Evolutionary conservation across 1,140 invertebrate species (phyloP).

Genomic region (Uloborus diversus): DNA sequence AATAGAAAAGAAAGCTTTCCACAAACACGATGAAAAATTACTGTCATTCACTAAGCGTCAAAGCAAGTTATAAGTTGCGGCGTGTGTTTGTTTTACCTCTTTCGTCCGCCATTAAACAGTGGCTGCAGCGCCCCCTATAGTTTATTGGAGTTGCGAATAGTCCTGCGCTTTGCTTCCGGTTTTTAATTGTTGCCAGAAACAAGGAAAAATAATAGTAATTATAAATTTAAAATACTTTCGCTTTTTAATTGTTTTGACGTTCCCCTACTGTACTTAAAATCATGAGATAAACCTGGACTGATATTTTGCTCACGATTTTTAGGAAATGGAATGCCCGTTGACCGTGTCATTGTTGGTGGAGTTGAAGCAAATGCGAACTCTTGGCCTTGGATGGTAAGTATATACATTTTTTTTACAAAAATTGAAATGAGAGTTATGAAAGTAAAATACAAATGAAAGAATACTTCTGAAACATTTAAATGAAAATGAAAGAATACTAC

Average conservation of each 20-base stretch:
- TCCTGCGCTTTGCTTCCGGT: background rate
- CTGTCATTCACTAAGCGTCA: no score
- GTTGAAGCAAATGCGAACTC: constrained; percentile 46
- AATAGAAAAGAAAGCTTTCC: no score
- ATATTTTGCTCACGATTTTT: background rate
- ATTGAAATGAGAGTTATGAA: background rate
- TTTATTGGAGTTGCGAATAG: background rate
- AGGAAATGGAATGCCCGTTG: background rate
- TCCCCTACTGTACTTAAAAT: no score
- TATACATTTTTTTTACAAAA: background rate
- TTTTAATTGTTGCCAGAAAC: background rate
- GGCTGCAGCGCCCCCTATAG: no score
- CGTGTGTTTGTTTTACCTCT: no score
- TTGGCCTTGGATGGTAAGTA: constrained; percentile 60
- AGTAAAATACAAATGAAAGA: background rate
- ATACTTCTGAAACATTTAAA: no score
- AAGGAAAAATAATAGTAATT: background rate
- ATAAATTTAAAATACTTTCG: background rate
- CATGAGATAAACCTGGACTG: background rate
- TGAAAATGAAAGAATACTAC: background rate
- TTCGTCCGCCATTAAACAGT: no score
- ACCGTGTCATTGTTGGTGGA: constrained; percentile 58
- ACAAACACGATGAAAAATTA: no score
- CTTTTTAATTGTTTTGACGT: no score
- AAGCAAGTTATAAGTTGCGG: no score